phyloP scores from a whole-genome alignment of 1,140 invertebrate genomes.

The Tetraneura akinire region DNA sequence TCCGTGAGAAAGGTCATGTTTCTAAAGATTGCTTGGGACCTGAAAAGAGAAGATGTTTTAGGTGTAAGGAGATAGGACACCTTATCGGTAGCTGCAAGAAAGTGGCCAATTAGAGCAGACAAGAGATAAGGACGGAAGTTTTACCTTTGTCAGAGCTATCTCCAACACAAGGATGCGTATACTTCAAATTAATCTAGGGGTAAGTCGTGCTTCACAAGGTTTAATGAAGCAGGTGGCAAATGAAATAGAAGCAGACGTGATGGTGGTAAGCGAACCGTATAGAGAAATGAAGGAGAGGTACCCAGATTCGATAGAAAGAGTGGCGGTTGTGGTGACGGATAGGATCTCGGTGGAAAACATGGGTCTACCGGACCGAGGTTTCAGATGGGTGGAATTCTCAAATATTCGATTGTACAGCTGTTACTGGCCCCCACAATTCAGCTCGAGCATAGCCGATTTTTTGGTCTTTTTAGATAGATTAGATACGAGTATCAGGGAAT shows the following conservation, averaged over 20 bases:
- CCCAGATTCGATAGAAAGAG: not conserved
- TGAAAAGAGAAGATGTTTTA: not conserved
- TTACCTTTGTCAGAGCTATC: not conserved
- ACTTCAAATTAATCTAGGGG: not conserved
- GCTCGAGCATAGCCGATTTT: not conserved
- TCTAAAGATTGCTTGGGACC: not conserved
- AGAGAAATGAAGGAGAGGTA: not conserved
- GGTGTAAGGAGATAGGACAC: not conserved
- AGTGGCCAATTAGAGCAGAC: not conserved
- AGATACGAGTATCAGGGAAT: not conserved
- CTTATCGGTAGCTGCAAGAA: not conserved
- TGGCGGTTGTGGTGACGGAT: not conserved
- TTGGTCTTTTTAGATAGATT: not conserved
- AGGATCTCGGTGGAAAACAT: not conserved
- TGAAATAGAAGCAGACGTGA: not conserved
- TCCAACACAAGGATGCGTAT: not conserved
- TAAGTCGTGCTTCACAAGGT: not conserved
- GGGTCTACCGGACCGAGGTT: not conserved
- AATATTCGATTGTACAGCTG: not conserved
- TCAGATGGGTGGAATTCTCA: not conserved
- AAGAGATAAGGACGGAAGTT: not conserved
- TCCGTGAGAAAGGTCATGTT: not conserved
- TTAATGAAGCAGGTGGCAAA: not conserved
- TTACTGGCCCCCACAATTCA: not conserved
- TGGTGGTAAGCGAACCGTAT: not conserved